A percentile compares a stretch with the other conserved stretches of the same genome.
Conservation (phyloP, 2,113 vertebrate species). For the Eolophus roseicapilla region DNA sequence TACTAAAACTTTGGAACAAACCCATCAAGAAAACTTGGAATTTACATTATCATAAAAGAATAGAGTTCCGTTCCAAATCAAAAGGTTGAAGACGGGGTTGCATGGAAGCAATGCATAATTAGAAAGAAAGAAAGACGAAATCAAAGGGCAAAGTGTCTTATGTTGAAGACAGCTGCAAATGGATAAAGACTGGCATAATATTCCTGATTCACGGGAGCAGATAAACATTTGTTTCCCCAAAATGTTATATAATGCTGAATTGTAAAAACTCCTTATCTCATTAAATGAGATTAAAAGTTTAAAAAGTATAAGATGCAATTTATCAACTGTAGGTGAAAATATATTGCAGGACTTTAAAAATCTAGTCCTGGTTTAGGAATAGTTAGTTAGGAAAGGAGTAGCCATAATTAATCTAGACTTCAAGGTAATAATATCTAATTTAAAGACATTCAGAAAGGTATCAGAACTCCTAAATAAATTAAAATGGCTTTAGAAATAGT, state of each 20-base stretch:
- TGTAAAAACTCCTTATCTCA: neutral
- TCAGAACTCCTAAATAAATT: neutral
- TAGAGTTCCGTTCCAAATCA: neutral
- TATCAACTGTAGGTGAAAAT: neutral
- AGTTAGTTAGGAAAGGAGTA: neutral
- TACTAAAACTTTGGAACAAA: conserved; percentile 17
- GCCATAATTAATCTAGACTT: neutral
- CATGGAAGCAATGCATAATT: neutral
- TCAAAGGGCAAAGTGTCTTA: neutral
- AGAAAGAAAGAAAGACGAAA: neutral
- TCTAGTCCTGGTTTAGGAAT: neutral
- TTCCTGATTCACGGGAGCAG: neutral
- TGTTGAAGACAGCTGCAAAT: neutral
- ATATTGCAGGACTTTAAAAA: neutral
- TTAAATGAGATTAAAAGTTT: neutral
- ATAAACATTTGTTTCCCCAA: neutral
- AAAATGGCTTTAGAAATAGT: neutral
- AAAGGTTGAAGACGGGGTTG: neutral
- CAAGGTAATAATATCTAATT: neutral
- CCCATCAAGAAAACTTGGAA: neutral
- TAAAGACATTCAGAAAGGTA: neutral
- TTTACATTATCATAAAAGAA: neutral
- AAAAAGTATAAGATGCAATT: neutral
- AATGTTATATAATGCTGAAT: neutral
- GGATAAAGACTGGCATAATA: neutral